A percentile compares a stretch with the other conserved stretches of the same genome.
Evolutionary conservation across 92 coral and sea anemone genomes (phyloP).

Genomic region (Siderastrea radians): DNA sequence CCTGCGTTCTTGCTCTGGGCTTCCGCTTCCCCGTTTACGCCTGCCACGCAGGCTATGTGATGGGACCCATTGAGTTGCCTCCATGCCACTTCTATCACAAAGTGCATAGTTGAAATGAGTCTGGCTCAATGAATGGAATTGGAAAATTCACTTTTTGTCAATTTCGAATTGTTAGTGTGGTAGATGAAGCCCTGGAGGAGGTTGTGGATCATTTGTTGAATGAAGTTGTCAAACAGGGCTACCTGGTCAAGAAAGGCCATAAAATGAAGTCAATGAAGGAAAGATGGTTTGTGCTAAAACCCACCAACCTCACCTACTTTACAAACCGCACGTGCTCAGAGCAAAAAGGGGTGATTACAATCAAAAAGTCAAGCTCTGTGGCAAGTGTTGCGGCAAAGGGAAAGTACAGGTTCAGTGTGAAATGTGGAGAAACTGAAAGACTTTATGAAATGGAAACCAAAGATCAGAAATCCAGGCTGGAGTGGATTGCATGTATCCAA

Average conservation of each 20-base stretch:
- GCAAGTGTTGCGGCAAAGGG: slow-evolving; percentile 77
- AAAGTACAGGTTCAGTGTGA: slow-evolving; percentile 80
- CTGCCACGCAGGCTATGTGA: no score
- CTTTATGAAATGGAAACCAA: slow-evolving; percentile 85
- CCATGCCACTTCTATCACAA: no score
- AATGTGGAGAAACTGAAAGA: slow-evolving; percentile 81
- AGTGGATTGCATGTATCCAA: slow-evolving; percentile 92
- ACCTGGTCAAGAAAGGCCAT: slow-evolving; percentile 92
- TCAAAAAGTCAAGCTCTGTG: slow-evolving; percentile 80
- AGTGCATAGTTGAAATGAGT: not conserved
- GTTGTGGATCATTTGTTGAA: slow-evolving; percentile 82
- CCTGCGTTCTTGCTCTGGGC: no score
- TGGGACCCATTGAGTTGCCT: no score
- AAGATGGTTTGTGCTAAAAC: slow-evolving; percentile 94
- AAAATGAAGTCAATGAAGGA: slow-evolving; percentile 87
- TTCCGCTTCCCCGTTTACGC: no score
- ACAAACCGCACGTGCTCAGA: slow-evolving; percentile 77
- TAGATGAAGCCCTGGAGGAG: slow-evolving; percentile 91
- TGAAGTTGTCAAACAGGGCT: slow-evolving; percentile 91
- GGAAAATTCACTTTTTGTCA: not conserved
- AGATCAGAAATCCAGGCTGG: slow-evolving; percentile 93
- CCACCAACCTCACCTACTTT: slow-evolving; percentile 84
- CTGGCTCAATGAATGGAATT: not conserved
- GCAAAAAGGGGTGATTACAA: slow-evolving; percentile 85
- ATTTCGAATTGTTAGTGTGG: slow-evolving; percentile 57